These are phyloP conservation scores for Phrixothrix hirtus DNA, from an alignment of 2,888 invertebrate species.

Conservation along the genomic window DNA sequence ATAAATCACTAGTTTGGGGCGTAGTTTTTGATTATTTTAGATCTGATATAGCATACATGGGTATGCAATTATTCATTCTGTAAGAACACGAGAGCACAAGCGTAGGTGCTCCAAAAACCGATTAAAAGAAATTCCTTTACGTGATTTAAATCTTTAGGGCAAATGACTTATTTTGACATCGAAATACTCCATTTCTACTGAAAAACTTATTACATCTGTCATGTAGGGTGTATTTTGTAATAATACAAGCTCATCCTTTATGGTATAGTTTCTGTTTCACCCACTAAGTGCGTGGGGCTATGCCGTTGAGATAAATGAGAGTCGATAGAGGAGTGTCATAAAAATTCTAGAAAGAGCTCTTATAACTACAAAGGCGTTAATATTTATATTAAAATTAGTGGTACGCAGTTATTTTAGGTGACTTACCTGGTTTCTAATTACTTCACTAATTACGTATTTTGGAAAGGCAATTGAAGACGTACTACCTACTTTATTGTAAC, in stretches of 20 bases:
- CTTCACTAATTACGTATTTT: no score
- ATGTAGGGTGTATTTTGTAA: constrained; percentile 28
- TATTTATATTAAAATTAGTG: no score
- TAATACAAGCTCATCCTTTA: constrained; percentile 28
- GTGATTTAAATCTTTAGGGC: not conserved
- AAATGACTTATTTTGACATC: not conserved
- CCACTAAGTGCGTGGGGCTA: constrained; percentile 24
- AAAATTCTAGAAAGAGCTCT: constrained; percentile 24
- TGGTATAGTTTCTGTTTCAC: constrained; percentile 23
- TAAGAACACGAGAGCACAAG: not conserved
- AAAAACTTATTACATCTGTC: constrained; percentile 19
- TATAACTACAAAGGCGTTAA: constrained; percentile 23
- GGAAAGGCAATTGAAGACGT: no score
- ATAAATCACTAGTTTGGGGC: constrained; percentile 17
- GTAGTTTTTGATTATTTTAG: constrained; percentile 15
- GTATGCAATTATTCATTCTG: constrained; percentile 10
- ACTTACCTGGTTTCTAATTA: no score
- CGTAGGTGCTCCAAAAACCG: not conserved
- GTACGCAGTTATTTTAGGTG: no score
- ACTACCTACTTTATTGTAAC: no score
- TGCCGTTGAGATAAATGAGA: constrained; percentile 23
- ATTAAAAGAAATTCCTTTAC: not conserved
- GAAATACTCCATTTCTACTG: constrained; percentile 14
- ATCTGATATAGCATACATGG: constrained; percentile 23
- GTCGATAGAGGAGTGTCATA: constrained; percentile 25